These are phyloP conservation scores for Daktulosphaira vitifoliae DNA, from an alignment of 1,140 invertebrate genomes.

Conservation along the genomic window DNA sequence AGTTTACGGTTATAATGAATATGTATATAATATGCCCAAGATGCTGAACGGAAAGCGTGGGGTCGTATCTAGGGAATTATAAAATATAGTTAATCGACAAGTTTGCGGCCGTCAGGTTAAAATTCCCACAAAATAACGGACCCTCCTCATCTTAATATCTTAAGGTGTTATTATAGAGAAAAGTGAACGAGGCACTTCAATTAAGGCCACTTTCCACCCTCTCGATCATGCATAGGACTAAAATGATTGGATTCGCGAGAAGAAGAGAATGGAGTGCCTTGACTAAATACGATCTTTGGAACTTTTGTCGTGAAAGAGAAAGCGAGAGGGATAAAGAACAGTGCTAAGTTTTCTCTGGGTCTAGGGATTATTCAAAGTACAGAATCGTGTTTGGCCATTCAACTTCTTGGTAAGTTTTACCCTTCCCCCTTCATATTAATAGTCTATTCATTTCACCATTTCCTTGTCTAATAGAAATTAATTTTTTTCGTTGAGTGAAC, in stretches of 20 bases:
- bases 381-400: constrained; percentile 30
- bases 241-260: not conserved
- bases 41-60: not conserved
- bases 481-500: not conserved
- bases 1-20: constrained; percentile 10
- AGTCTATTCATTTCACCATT: too few relatives aligned
- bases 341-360: constrained; percentile 26
- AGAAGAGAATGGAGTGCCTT: not conserved
- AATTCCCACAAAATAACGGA: constrained; percentile 28
- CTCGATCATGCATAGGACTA: constrained; percentile 4
- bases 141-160: constrained; percentile 12
- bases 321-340: not conserved
- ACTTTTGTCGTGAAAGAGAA: not conserved
- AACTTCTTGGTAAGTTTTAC: constrained; percentile 32
- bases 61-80: constrained; percentile 22
- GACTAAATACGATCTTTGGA: constrained; percentile 31
- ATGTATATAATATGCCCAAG: not conserved
- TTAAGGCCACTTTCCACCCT: constrained; percentile 13
- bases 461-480: not conserved
- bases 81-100: constrained; percentile 33
- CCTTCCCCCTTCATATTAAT: too few relatives aligned
- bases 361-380: constrained; percentile 32
- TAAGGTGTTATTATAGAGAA: constrained; percentile 25
- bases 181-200: constrained; percentile 31
- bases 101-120: constrained; percentile 28